Evolutionary conservation across 2,888 invertebrate species (phyloP).

Genomic region (Bimastos eiseni): DNA sequence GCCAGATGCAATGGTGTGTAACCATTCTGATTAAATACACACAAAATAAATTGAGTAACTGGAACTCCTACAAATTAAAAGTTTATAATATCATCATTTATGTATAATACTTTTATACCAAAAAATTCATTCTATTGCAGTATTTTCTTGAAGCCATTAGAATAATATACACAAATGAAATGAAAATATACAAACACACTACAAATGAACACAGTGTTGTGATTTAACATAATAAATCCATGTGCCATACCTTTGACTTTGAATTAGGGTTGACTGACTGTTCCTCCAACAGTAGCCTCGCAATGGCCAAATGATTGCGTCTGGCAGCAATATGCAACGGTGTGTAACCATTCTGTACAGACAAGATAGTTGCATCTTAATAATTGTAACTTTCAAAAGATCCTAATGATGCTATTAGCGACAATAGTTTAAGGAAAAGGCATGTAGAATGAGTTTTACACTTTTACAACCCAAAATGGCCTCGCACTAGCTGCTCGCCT

Average conservation of each 20-base stretch:
- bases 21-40: conserved; percentile 39
- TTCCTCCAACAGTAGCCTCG: conserved; percentile 84
- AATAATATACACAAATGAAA: background rate
- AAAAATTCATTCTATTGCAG: background rate
- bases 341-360: conserved; percentile 84
- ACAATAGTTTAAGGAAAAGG: background rate
- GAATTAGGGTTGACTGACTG: conserved; percentile 93
- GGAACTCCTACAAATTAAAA: background rate
- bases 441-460: background rate
- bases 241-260: conserved; percentile 75
- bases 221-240: background rate
- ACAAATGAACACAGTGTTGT: background rate
- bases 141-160: background rate
- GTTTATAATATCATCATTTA: too few species aligned
- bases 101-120: background rate
- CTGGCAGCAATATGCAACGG: conserved; percentile 98
- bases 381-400: background rate
- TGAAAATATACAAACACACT: background rate
- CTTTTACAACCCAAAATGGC: background rate
- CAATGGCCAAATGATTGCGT: conserved; percentile 99
- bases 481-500: background rate
- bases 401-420: background rate
- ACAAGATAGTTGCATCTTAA: background rate
- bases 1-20: conserved; percentile 38
- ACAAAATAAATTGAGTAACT: background rate